Conservation (phyloP, 1,140 invertebrate species). For the Caenorhabditis tropicalis region DNA sequence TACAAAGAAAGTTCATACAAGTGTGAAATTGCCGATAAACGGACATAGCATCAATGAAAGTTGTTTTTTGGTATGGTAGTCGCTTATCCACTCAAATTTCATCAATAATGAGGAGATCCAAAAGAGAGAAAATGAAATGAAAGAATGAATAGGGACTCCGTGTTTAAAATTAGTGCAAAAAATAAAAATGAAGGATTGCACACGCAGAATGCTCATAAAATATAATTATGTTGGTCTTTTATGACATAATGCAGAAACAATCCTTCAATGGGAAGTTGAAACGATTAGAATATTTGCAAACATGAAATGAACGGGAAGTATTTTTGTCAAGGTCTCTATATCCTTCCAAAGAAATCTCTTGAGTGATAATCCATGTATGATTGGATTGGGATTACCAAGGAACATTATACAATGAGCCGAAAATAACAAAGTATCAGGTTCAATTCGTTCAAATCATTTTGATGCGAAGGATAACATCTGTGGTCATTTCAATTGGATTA, state of each 20-base stretch:
- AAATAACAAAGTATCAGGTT: neutral
- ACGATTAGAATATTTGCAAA: no score
- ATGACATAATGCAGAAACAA: neutral
- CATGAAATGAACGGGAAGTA: no score
- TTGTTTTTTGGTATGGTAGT: neutral
- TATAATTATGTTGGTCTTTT: neutral
- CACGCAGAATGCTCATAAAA: neutral
- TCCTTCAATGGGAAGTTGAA: no score
- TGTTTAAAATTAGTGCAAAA: no score
- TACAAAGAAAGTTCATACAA: constrained; percentile 31
- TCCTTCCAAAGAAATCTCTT: no score
- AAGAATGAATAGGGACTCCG: neutral
- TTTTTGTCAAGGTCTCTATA: no score
- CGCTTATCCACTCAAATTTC: neutral
- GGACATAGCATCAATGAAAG: neutral
- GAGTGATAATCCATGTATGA: neutral
- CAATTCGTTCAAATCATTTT: no score
- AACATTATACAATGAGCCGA: no score
- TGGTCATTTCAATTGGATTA: no score
- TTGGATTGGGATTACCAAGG: no score
- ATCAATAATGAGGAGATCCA: neutral
- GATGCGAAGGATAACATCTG: no score
- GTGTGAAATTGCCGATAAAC: constrained; percentile 43
- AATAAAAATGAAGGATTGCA: neutral
- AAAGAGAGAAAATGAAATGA: neutral